Conservation (phyloP, 2,888 invertebrate species). For the Adela reaumurella region DNA sequence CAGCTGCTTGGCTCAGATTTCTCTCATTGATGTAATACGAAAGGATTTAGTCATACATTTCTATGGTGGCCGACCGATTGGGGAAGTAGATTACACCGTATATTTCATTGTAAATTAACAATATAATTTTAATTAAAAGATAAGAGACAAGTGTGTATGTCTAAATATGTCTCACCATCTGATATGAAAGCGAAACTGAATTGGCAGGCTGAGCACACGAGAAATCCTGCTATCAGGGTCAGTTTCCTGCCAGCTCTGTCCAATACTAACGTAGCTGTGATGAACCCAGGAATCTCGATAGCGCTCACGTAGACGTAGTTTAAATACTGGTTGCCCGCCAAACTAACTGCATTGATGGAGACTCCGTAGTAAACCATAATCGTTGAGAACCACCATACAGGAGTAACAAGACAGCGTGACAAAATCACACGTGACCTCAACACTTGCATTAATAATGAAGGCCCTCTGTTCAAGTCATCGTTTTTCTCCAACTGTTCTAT, state of each 20-base stretch:
- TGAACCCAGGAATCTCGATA: slow-evolving; percentile 67
- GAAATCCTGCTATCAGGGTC: slow-evolving; percentile 53
- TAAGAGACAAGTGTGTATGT: no score
- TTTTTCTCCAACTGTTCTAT: slow-evolving; percentile 12
- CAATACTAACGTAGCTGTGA: slow-evolving; percentile 56
- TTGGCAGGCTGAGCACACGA: slow-evolving; percentile 61
- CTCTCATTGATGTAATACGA: no score
- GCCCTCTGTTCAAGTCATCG: slow-evolving; percentile 16
- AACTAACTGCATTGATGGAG: slow-evolving; percentile 60
- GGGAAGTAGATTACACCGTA: no score
- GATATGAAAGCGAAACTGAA: slow-evolving; percentile 59
- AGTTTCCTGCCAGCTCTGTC: slow-evolving; percentile 57
- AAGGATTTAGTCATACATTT: no score
- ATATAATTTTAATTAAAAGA: no score
- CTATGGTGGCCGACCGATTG: no score
- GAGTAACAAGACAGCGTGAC: slow-evolving; percentile 24
- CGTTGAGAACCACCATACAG: slow-evolving; percentile 63
- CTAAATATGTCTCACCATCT: slow-evolving; percentile 27
- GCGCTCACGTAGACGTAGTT: slow-evolving; percentile 60
- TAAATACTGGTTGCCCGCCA: slow-evolving; percentile 61
- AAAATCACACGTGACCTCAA: slow-evolving; percentile 26
- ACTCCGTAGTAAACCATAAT: slow-evolving; percentile 66
- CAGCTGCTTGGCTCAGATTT: no score
- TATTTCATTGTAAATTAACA: no score
- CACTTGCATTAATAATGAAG: slow-evolving; percentile 29